Conservation (phyloP, 2,113 vertebrate species). For the Pterocles burchelli region DNA sequence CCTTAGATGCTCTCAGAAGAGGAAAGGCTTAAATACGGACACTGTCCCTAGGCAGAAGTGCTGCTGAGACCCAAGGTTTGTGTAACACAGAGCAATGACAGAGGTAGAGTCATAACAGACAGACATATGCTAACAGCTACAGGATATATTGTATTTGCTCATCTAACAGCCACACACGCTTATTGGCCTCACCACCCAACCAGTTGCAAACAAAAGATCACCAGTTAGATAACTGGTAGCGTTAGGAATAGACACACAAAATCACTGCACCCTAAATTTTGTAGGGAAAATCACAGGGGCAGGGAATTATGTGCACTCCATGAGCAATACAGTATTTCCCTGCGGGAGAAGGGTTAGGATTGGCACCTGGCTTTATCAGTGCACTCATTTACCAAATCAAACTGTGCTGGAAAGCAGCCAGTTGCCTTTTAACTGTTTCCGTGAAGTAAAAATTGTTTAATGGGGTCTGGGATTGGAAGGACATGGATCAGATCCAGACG, state of each 20-base stretch:
- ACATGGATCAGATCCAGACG: conserved; percentile 79
- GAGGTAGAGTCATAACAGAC: neutral
- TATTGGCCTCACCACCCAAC: neutral
- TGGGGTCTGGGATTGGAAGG: conserved; percentile 85
- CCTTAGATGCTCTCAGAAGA: neutral
- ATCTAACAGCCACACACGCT: neutral
- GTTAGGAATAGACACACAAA: neutral
- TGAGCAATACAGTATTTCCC: neutral
- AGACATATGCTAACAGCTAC: neutral
- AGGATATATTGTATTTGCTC: conserved; percentile 13
- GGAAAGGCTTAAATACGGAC: neutral
- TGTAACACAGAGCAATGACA: neutral
- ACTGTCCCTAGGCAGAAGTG: neutral
- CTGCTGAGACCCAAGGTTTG: neutral
- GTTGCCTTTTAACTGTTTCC: conserved; percentile 38
- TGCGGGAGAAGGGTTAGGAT: neutral
- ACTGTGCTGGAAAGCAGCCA: neutral
- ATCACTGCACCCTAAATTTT: conserved; percentile 12
- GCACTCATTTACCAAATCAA: neutral
- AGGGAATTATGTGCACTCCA: neutral
- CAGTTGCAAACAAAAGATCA: neutral
- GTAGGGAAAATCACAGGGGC: neutral
- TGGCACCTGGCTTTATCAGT: neutral
- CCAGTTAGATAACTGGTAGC: neutral
- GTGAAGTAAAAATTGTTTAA: conserved; percentile 87